These are phyloP conservation scores for Balaeniceps rex DNA, from an alignment of 2,113 vertebrate genomes.

Conservation along the genomic window DNA sequence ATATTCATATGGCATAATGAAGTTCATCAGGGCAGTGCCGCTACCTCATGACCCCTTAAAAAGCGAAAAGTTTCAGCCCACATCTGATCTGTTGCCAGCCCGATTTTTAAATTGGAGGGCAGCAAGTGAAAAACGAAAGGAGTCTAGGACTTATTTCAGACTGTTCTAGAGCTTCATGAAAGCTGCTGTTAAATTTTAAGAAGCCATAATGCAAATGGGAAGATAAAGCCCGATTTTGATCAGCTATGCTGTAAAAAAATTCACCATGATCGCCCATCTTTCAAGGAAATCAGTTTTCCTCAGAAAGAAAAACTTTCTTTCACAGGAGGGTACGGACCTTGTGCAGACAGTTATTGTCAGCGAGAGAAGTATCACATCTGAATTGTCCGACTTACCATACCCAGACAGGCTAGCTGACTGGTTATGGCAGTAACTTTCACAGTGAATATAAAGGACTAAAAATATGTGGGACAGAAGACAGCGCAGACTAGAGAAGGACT, in stretches of 20 bases:
- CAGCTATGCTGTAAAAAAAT: not conserved
- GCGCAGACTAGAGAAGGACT: not conserved
- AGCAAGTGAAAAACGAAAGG: not conserved
- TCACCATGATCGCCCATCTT: not conserved
- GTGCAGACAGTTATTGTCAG: not conserved
- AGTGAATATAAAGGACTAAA: not conserved
- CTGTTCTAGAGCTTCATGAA: not conserved
- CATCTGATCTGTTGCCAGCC: not conserved
- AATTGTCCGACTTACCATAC: not conserved
- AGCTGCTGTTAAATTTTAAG: not conserved
- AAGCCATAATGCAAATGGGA: not conserved
- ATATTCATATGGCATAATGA: not conserved
- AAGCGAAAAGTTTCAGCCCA: constrained; percentile 11
- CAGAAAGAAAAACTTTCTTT: not conserved
- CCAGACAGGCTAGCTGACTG: not conserved
- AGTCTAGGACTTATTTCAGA: not conserved
- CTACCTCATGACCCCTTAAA: not conserved
- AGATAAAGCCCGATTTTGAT: not conserved
- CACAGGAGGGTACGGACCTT: not conserved
- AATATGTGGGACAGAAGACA: not conserved
- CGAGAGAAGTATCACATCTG: not conserved
- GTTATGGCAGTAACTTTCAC: not conserved
- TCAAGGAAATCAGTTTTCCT: not conserved
- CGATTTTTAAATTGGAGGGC: not conserved
- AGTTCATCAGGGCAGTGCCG: constrained; percentile 32